phyloP scores from a whole-genome alignment of 35 echinoderm and acorn worm species.

The Ptychodera flava region DNA sequence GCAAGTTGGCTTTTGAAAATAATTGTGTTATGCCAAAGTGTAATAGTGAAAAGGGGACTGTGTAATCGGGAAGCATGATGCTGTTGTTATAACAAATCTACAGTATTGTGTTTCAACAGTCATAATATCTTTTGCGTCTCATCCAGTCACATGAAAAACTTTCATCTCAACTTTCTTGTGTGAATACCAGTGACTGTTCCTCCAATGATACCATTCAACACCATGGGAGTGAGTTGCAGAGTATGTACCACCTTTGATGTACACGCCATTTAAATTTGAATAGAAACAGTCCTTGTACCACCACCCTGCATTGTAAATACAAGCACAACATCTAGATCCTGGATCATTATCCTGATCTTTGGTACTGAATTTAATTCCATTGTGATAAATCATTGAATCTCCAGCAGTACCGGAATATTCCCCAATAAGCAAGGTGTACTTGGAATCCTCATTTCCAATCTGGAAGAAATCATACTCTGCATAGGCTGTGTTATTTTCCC shows the following conservation, averaged over 20 bases:
- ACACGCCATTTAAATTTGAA: not conserved
- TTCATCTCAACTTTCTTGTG: too few species aligned
- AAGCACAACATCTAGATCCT: not conserved
- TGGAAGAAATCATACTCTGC: not conserved
- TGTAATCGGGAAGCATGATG: too few species aligned
- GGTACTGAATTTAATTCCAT: not conserved
- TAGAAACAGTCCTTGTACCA: not conserved
- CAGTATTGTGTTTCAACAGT: too few species aligned
- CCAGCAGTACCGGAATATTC: not conserved
- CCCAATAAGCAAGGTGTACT: not conserved
- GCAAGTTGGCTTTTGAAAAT: too few species aligned
- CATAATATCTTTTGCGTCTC: too few species aligned
- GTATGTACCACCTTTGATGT: not conserved
- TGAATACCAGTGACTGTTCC: too few species aligned
- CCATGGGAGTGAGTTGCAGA: too few species aligned
- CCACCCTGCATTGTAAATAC: not conserved
- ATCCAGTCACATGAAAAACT: too few species aligned
- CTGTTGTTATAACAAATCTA: too few species aligned
- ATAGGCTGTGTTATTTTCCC: not conserved
- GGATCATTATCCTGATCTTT: not conserved
- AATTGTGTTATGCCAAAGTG: too few species aligned
- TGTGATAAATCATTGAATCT: not conserved
- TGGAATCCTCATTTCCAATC: not conserved
- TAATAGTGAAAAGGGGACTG: too few species aligned
- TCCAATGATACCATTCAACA: too few species aligned